Base-by-base conservation (phyloP, 1,140 invertebrate genomes). In the Calycopis cecrops region DNA sequence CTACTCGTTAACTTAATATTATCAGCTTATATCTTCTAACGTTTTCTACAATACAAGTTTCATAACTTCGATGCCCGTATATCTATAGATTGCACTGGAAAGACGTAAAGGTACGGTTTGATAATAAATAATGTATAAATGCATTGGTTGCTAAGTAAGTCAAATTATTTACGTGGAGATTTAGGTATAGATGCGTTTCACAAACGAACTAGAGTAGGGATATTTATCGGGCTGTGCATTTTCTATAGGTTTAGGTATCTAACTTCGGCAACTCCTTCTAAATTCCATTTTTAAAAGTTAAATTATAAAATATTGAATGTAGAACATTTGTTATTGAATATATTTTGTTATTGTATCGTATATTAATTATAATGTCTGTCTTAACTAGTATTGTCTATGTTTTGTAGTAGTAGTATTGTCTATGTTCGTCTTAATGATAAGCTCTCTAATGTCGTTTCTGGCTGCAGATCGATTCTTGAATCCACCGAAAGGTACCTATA, bases 181-280 rank as follows among this genome's bases (percentile, higher is more conserved):
- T 40, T 50, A 50, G 17, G 42, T 52, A 52, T 60, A 52, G 57
- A 21, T 53, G 28, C 47, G 51, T 57, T 62, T 49, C 37, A 34
- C 35, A 57, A 51, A 50, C 54, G 21, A 48, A 56, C 54, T 62
- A 65, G 57, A 57, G 50, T 65, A 62, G 53, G 52, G 60, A 74
- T 71, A 69, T 63, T 74, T 76, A 34, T 67, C 71, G 69, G 81
- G 81, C 79, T 85, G 81, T 85, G 81, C 73, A 75, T 76, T 80
- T 79, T 60, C 60, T 65, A 49, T 85, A 81, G 75, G 62, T 67
- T 71, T 80, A 79, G 81, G 73, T 75, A 73, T 56, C 56, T 54
- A 53, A 48, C 37, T 53, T 44, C 42, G 48, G 28, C 28, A 18
- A 37, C 38, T 52, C 16, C 21, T 21, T 21, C 28, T 42, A 52